Percentiles rank a stretch among this genome's conserved stretches.
Conservation (phyloP, 2,113 vertebrate genomes). For the Dryoscopus gambensis region DNA sequence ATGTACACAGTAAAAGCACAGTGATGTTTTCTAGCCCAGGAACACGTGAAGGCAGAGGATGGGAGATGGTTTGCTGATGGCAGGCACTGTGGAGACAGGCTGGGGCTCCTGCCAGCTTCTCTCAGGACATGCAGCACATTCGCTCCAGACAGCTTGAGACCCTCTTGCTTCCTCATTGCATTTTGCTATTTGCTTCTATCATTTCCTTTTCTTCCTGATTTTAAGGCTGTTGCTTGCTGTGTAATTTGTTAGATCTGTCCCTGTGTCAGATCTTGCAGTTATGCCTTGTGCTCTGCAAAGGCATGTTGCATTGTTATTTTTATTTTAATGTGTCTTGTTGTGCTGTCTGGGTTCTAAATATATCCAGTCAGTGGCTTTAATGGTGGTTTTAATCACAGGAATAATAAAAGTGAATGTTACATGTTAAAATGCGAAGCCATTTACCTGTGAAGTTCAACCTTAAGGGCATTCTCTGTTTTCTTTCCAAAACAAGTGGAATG, state of each 20-base stretch:
- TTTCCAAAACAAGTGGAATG: background rate
- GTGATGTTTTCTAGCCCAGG: background rate
- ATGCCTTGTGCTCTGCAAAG: background rate
- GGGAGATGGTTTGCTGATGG: background rate
- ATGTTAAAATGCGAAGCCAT: background rate
- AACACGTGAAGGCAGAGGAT: background rate
- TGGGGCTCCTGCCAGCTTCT: background rate
- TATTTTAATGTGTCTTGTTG: background rate
- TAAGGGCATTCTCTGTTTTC: background rate
- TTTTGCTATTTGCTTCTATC: slow-evolving; percentile 5
- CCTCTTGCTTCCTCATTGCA: background rate
- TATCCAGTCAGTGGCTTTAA: background rate
- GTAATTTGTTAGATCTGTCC: background rate
- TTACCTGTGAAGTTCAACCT: slow-evolving; percentile 9
- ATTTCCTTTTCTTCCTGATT: background rate
- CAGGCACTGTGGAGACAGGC: background rate
- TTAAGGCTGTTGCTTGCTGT: background rate
- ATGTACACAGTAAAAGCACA: background rate
- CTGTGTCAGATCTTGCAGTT: background rate
- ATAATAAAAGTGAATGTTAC: background rate
- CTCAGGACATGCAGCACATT: background rate
- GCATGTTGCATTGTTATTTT: background rate
- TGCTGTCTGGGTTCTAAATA: background rate
- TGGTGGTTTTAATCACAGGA: background rate
- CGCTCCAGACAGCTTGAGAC: background rate